Base-by-base conservation (phyloP, 2,113 vertebrate species). In the Brachyistius frenatus region DNA sequence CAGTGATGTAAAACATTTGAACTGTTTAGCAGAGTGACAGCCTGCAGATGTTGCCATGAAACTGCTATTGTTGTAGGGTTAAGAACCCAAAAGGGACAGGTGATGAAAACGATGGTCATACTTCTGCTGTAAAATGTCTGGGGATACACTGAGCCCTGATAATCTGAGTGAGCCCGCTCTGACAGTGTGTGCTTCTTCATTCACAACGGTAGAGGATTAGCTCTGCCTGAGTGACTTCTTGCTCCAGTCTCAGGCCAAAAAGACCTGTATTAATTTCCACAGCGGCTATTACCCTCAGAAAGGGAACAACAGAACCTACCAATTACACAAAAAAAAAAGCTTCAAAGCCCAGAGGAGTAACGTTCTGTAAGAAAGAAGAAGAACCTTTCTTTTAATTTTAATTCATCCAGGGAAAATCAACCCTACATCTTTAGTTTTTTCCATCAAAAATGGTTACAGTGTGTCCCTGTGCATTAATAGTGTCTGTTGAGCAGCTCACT, bases 231-330 rank as follows among this genome's bases (percentile, higher is more conserved):
- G 15, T 83, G 85, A 77, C 80, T 90, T 80, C 47, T 33, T 78
- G 62, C 76, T 78, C 36, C 58, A 41, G 44, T 66, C 65, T 81
- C 67, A 70, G 55, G 64, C 56, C 73, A 78, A 46, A 76, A 67
- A 44, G 61, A 86, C 72, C 65, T 69, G 58, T 70, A 78, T 85
- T 85, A 56, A 89, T 90, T 88, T 86, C 81, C 68, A 70, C 74
- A 66, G 76, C 4, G 46, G 52, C 72, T 69, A 75, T 74, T 85
- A 81, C 49, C 41, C 52, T 58, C 33, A 78, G 53, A 81, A 72
- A 56, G 50, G 49, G 55, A 85, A 80, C 71, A 44, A 73, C 67
- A 84, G 47, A 86, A 75, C 63, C 77, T 54, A 31, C 65, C 77
- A 90, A 86, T 87, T 86, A 83, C 32, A 78, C 23, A 23, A 23